Conservation (phyloP, 92 coral and sea anemone species). For the Epizoanthus stellaris region DNA sequence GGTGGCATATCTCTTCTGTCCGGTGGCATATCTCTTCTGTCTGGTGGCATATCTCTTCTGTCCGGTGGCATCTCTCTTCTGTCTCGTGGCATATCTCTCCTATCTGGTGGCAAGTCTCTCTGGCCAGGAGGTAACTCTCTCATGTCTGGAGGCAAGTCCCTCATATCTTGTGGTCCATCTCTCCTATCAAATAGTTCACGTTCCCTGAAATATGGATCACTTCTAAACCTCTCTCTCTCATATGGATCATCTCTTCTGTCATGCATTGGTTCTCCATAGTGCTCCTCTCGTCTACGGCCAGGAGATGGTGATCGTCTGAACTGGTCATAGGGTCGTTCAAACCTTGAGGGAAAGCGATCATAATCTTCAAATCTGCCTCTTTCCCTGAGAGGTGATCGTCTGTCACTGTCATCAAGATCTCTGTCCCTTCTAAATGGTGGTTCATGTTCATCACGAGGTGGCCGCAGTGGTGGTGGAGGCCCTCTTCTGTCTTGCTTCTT, state of each 20-base stretch:
- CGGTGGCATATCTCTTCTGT: conserved; percentile 16
- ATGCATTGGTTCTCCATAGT: conserved; percentile 62
- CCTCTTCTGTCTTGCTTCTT: conserved; percentile 69
- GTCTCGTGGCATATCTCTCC: not conserved
- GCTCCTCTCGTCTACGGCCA: conserved; percentile 69
- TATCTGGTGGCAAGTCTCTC: not conserved
- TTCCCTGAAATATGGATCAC: conserved; percentile 78
- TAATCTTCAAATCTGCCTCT: conserved; percentile 75
- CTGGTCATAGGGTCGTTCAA: conserved; percentile 76
- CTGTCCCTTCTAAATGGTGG: conserved; percentile 72
- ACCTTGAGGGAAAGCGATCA: conserved; percentile 80
- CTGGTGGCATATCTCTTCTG: not conserved
- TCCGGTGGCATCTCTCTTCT: not conserved
- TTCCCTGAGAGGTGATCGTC: conserved; percentile 79
- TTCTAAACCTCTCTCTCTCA: conserved; percentile 84
- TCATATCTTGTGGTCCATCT: conserved; percentile 40
- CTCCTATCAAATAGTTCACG: conserved; percentile 68
- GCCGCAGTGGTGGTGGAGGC: conserved; percentile 27
- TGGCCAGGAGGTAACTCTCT: conserved; percentile 25
- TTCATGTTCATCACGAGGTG: conserved; percentile 63
- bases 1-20: conserved; percentile 30
- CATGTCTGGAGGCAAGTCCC: conserved; percentile 31
- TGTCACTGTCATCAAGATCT: conserved; percentile 60
- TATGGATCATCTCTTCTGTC: conserved; percentile 79
- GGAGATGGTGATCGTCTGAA: conserved; percentile 79